Evolutionary conservation across 2,888 invertebrate genomes (phyloP), one percentile per base, ranked within the genome.

Genomic region (Drosophila austrosaltans): DNA sequence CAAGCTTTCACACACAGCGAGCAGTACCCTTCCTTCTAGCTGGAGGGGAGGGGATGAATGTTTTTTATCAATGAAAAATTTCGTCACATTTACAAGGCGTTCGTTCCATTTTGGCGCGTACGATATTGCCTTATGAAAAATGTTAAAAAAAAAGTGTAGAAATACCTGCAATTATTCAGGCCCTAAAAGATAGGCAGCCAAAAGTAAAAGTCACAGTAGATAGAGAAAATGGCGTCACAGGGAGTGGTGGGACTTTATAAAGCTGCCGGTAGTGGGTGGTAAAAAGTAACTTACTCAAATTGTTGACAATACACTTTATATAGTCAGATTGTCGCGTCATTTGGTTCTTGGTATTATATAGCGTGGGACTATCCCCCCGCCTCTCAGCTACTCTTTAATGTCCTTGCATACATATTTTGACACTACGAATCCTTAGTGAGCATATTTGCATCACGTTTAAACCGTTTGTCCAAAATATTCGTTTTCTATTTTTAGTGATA

Each of bases 21-120:
- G 10, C 53, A 22, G n/a, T 7, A 30, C n/a, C n/a, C 30, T 30
- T 20, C 7, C 20, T 3, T 8, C 10, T 7, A 22, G 3, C 30
- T 10, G 10, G 22, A n/a, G 16, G 30, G 48, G 53, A 8, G n/a
- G 20, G 16, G 16, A 16, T 16, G 16, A 16, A 1, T 0, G 16
- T 63, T 66, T 77, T 85, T 90, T 89, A 90, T 90, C 80, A 89
- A 89, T 90, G 89, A 90, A 90, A 79, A 57, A 83, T 88, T 78
- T 82, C 56, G 71, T 57, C 63, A 76, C 73, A 86, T 88, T 88
- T 86, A 67, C 63, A n/a, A 69, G 71, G 60, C 48, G 48, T 48
- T 44, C 20, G 16, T 44, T 48, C 44, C 44, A 8, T 48, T 72
- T 82, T 60, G 56, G 53, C 61, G 10, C 22, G 7, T 8, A 53